phyloP scores from a whole-genome alignment of 1,140 invertebrate species.

The Neotoxoptera formosana region DNA sequence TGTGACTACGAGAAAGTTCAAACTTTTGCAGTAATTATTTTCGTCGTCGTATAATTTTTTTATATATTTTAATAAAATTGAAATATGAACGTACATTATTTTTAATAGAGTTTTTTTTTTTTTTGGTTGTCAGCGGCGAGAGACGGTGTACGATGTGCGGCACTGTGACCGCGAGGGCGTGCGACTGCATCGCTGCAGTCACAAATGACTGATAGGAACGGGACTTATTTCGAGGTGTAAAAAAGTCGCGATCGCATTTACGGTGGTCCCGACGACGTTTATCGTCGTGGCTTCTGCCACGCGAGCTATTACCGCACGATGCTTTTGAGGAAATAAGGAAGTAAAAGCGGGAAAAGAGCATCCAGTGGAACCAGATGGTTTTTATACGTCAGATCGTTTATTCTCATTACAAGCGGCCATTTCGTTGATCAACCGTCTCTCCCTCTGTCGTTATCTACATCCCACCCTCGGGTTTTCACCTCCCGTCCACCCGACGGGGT shows the following conservation, averaged over 20 bases:
- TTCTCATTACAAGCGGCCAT: slow-evolving; percentile 55
- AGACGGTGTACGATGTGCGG: neutral
- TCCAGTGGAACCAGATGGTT: slow-evolving; percentile 49
- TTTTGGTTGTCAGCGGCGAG: neutral
- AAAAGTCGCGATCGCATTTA: neutral
- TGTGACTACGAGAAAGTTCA: neutral
- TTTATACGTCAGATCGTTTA: slow-evolving; percentile 55
- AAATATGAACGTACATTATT: slow-evolving; percentile 20
- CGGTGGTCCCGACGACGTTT: neutral
- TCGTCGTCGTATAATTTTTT: neutral
- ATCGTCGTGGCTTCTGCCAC: neutral
- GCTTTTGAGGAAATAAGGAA: neutral
- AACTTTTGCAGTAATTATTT: slow-evolving; percentile 14
- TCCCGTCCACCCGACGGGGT: too few species aligned
- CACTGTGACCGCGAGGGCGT: neutral
- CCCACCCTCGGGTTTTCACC: neutral
- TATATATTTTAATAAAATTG: neutral
- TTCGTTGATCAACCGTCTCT: slow-evolving; percentile 45
- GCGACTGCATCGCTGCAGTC: neutral
- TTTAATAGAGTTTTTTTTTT: neutral
- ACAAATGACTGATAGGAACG: neutral
- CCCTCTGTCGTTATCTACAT: neutral
- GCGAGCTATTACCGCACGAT: slow-evolving; percentile 12
- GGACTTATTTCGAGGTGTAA: slow-evolving; percentile 9
- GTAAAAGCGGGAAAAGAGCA: neutral